Conservation (phyloP, 2,797 vertebrate genomes). For the Toxotes lorentzi region DNA sequence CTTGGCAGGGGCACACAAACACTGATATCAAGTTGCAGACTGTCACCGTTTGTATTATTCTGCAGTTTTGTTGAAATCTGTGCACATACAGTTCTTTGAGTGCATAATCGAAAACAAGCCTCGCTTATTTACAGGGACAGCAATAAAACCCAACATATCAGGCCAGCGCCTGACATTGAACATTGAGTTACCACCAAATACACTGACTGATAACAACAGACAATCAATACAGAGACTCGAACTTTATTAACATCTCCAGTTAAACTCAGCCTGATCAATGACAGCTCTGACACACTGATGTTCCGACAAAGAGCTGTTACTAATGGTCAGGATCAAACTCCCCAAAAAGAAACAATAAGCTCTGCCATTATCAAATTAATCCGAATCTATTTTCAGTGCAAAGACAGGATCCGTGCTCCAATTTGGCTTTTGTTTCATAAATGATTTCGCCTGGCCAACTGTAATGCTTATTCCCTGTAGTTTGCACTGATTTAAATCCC, state of each 20-base stretch:
- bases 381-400: conserved; percentile 27
- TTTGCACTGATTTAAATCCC: conserved; percentile 49
- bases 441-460: conserved; percentile 21
- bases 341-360: conserved; percentile 16
- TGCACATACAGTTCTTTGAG: not conserved
- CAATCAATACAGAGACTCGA: conserved; percentile 69
- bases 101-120: not conserved
- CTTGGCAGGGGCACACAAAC: conserved; percentile 31
- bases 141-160: conserved; percentile 37
- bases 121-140: conserved; percentile 36
- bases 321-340: conserved; percentile 18
- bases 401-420: conserved; percentile 14
- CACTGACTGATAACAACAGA: conserved; percentile 67
- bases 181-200: conserved; percentile 54
- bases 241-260: conserved; percentile 78
- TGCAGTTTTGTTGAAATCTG: conserved; percentile 22
- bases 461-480: conserved; percentile 30
- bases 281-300: conserved; percentile 38
- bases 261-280: conserved; percentile 69
- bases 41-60: conserved; percentile 18
- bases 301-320: conserved; percentile 30
- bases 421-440: conserved; percentile 32
- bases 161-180: conserved; percentile 57
- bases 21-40: conserved; percentile 47
- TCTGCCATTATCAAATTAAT: conserved; percentile 41